Evolutionary conservation across 64 coral and sea anemone genomes (phyloP), one percentile per base, ranked within the genome.

Genomic region (Stichodactyla helianthus): DNA sequence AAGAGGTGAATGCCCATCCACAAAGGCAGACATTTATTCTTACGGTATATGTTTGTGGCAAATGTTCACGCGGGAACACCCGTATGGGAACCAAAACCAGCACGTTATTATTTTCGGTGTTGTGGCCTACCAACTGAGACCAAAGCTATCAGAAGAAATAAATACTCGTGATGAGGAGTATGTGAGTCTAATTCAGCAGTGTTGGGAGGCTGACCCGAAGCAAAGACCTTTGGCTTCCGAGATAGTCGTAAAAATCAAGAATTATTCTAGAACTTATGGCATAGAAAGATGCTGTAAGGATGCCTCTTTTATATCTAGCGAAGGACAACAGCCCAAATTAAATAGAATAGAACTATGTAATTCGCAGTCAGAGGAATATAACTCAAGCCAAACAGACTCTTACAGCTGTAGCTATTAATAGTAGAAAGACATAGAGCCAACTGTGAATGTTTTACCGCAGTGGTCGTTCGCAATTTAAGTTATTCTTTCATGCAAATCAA

Each of bases 1-100:
- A 23, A 88, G 89, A 85, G 97, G 97, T 20, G 97, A 99, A 67
- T 89, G 93, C 56, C 97, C 97, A 6, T 90, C 87, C 0, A 99
- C 97, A 0, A 99, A 99, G 22, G 97, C 97, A 11, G 97, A 99
- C 77, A 95, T 99, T 59, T 99, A 99, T 83, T 99, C 97, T n/a
- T 92, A 93, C 6, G 97, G 93, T 27, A 95, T 99, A 11, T 99
- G 97, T 57, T 85, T 95, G 19, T 99, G 97, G 93, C 97, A 99
- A 85, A 99, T 99, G 97, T 68, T 99, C 44, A 91, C 86, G 25
- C 86, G 93, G 86, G 93, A 99, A 31, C 88, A 88, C 78, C 97
- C 97, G 0, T 99, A 99, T 44, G 97, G 97, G 17, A 92, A 95
- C 26, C 93, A 99, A 63, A 99, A 99, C 87, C 97, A 95, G 92